These are phyloP conservation scores for Hypolimnas misippus DNA, from an alignment of 2,888 invertebrate species.

Conservation along the genomic window DNA sequence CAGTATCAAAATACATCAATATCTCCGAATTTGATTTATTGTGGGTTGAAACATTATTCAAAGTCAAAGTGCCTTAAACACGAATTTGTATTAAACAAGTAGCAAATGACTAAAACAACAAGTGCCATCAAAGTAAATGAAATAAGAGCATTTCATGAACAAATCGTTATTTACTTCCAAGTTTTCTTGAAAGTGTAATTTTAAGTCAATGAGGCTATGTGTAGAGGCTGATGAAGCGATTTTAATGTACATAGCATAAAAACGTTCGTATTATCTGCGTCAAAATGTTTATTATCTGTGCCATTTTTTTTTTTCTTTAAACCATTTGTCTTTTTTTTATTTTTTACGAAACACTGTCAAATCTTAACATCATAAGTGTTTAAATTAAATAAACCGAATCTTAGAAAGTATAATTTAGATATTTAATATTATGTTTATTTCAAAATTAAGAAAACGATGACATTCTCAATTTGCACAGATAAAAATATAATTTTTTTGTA, in stretches of 20 bases:
- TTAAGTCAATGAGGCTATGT: conserved; percentile 42
- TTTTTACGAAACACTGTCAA: no score
- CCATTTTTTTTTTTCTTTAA: neutral
- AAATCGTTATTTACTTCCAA: neutral
- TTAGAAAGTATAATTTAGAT: neutral
- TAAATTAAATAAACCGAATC: neutral
- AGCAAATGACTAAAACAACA: neutral
- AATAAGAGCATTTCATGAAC: neutral
- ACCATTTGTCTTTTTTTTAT: neutral
- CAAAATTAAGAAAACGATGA: no score
- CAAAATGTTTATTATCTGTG: neutral
- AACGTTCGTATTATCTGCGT: neutral
- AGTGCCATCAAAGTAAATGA: neutral
- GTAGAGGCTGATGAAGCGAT: conserved; percentile 36
- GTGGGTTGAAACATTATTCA: neutral
- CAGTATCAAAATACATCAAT: no score
- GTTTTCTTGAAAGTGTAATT: neutral
- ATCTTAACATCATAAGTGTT: no score
- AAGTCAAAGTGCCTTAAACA: neutral
- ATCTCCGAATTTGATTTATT: no score
- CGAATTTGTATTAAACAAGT: neutral
- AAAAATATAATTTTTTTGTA: neutral
- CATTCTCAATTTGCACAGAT: neutral
- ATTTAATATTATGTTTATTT: no score
- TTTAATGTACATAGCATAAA: conserved; percentile 28